Base-by-base conservation (phyloP, 2,888 invertebrate genomes). In the Coleophora flavipennella region DNA sequence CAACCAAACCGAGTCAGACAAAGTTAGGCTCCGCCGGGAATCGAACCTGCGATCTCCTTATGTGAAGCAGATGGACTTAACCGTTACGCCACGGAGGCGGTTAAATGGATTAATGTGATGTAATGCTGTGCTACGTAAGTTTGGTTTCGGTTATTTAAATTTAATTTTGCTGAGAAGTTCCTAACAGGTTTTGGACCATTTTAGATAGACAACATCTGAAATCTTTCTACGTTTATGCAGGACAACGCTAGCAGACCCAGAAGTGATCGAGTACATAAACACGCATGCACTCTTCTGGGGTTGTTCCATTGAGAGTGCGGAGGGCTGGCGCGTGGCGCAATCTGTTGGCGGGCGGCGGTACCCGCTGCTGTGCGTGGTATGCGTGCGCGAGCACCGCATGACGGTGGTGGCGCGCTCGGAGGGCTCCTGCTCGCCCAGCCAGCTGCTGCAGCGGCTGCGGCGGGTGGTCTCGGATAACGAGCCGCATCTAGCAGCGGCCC, bases 321-420 rank as follows among this genome's bases (percentile, higher is more conserved):
- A 99, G 74, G 99, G 99, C 0, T 94, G 94, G 81, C 89, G 95
- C 55, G 97, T 97, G 14, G 92, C 94, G 8, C 95, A 95, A 72
- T 92, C 95, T 0, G 89, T 97, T 26, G 91, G 93, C 45, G 94
- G 93, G 14, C 88, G 90, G 40, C 89, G 91, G 41, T 88, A 88
- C 51, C 99, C 99, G 9, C 91, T 96, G 59, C 80, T 99, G 57
- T 95, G 95, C 42, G 88, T 98, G 41, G 92, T 99, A 58, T 96
- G 95, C 38, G 86, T 97, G 28, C 89, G 95, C 49, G 94, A 96
- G 40, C 93, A 93, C 64, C 90, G 93, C 48, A 99, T 99, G 97
- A 95, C 96, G 2, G 91, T 97, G 47, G 95, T 97, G 38, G 94
- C 91, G 0, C 89, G 96, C 46, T 90, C 96, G 60, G 97, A 97